phyloP scores from a whole-genome alignment of 2,113 vertebrate genomes.

The Epinephelus moara region DNA sequence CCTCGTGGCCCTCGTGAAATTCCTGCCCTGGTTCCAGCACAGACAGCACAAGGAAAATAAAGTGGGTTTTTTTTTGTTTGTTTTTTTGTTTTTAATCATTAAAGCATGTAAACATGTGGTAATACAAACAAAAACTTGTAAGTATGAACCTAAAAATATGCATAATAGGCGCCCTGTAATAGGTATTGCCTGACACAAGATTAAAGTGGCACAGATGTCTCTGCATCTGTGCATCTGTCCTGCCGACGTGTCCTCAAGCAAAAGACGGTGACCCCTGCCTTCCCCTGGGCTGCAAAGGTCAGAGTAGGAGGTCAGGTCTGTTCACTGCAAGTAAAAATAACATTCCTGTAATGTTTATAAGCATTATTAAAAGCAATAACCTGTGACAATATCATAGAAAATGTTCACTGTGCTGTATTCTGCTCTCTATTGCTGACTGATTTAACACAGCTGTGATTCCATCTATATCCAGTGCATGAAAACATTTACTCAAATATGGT shows the following conservation, averaged over 20 bases:
- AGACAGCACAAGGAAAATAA: too few relatives aligned
- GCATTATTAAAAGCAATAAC: neutral
- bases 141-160: too few relatives aligned
- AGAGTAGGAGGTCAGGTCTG: neutral
- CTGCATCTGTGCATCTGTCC: neutral
- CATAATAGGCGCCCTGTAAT: too few relatives aligned
- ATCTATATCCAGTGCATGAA: constrained; percentile 12
- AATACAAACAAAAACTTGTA: too few relatives aligned
- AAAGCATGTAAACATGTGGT: too few relatives aligned
- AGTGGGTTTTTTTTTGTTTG: too few relatives aligned
- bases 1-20: too few relatives aligned
- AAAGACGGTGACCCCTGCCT: neutral
- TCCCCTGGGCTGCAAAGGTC: neutral
- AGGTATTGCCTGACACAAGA: too few relatives aligned
- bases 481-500: constrained; percentile 42
- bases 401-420: too few relatives aligned
- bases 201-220: too few relatives aligned
- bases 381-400: neutral
- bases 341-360: neutral
- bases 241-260: neutral
- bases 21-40: too few relatives aligned
- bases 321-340: neutral
- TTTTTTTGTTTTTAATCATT: too few relatives aligned
- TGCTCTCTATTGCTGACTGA: neutral
- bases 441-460: constrained; percentile 5